Base-by-base conservation (phyloP, 1,140 invertebrate species). In the Lepidurus couesii region DNA sequence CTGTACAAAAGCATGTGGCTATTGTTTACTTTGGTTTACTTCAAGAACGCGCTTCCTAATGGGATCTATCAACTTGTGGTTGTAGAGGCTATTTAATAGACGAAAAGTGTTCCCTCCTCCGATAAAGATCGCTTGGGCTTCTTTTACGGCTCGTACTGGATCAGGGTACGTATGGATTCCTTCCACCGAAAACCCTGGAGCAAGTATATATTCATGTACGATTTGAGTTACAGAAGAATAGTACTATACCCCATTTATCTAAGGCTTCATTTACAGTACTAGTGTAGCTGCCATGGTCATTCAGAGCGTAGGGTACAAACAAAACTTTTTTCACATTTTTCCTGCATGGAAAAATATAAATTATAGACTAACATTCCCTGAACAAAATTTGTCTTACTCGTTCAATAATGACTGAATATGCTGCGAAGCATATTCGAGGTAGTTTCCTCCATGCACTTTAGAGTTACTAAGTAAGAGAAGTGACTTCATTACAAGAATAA, bases 91-190 rank as follows among this genome's bases (percentile, higher is more conserved):
- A 82, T 90, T 91, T 7, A 94, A 84, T 43, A 94, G 84, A 34
- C 90, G 85, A 82, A 94, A 92, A 9, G 90, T 93, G 83, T 93
- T 92, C 77, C 92, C 91, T 80, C 93, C 92, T n/a, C 92, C 92
- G 79, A 94, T 86, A 84, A 92, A 93, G 79, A 93, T 89, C 45
- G 90, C 90, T 86, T 93, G 84, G 1, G 91, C 90, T 16, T 86
- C 84, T 75, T 87, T 85, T 1, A 93, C 84, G 24, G 90, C 90
- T 77, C 85, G 82, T 3, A 84, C 80, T 26, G 89, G 87, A 83
- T 91, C 84, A 16, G 84, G 73, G 47, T 84, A 86, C 73, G 87
- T 86, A 83, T 93, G 91, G 74, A 93, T 87, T 13, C 91, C 89
- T 79, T 87, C 86, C 1, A 92, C 86, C 77, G 87, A 80, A 81